Evolutionary conservation across 2,113 vertebrate genomes (phyloP).

Genomic region (Cyprinus carpio): DNA sequence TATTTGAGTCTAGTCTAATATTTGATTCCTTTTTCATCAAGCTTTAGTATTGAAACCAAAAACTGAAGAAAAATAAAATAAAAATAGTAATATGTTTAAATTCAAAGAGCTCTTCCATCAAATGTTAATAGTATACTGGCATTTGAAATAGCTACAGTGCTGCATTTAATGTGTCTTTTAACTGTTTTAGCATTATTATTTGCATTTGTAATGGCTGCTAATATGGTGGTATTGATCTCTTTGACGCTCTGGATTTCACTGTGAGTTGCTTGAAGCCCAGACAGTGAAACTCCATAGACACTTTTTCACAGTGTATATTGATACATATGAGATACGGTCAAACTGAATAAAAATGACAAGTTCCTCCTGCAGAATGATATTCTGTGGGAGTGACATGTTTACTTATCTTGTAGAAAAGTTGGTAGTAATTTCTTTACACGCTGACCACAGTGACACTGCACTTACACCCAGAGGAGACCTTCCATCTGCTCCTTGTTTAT

Average conservation of each 20-base stretch:
- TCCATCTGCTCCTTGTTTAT: slow-evolving; percentile 54
- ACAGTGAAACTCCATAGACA: not conserved
- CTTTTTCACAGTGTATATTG: not conserved
- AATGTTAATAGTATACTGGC: not conserved
- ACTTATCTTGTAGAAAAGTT: not conserved
- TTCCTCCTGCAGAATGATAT: not conserved
- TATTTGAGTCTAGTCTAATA: too few species aligned
- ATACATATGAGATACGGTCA: not conserved
- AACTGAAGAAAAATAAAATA: too few species aligned
- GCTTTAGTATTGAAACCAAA: not conserved
- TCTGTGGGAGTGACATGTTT: not conserved
- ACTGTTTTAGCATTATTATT: not conserved
- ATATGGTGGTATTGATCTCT: not conserved
- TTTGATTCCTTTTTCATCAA: not conserved
- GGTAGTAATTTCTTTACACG: slow-evolving; percentile 14
- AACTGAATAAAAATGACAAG: not conserved
- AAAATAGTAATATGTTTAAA: not conserved
- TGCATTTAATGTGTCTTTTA: not conserved
- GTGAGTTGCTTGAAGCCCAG: not conserved
- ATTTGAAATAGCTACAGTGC: not conserved
- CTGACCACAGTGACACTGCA: slow-evolving; percentile 5
- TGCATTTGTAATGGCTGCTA: not conserved
- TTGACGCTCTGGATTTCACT: not conserved
- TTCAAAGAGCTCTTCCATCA: not conserved
- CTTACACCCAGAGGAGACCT: slow-evolving; percentile 36